Percentiles rank a stretch among this genome's conserved stretches.
Conservation (phyloP, 2,113 vertebrate genomes). For the Theropithecus gelada region DNA sequence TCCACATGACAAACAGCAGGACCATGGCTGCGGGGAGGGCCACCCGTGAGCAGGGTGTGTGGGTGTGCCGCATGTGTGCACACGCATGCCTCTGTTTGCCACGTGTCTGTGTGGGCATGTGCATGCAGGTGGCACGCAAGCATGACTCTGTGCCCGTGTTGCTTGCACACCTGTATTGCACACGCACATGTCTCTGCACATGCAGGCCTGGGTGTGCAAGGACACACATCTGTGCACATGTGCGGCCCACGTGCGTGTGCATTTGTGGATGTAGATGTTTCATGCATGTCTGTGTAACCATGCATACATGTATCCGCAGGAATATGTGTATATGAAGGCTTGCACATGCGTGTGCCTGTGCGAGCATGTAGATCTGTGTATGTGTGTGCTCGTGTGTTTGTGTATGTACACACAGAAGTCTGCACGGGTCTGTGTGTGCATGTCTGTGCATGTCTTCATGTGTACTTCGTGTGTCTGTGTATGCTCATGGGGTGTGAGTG, state of each 20-base stretch:
- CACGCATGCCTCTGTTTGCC: not conserved
- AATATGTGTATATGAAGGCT: rapidly evolving
- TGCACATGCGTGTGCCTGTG: not conserved
- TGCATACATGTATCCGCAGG: not conserved
- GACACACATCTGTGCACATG: not conserved
- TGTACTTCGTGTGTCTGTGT: not conserved
- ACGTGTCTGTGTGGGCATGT: too few species aligned
- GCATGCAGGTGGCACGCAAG: not conserved
- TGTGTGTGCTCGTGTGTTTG: not conserved
- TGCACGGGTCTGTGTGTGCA: not conserved
- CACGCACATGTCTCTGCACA: rapidly evolving
- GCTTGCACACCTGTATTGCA: not conserved
- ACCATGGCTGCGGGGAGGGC: constrained; percentile 89
- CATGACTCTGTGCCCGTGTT: rapidly evolving
- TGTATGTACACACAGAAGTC: not conserved
- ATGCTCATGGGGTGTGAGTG: too few species aligned
- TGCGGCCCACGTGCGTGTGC: rapidly evolving
- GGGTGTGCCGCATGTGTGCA: rapidly evolving
- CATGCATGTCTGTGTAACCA: not conserved
- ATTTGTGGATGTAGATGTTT: too few species aligned
- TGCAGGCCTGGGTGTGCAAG: not conserved
- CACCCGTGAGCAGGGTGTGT: not conserved
- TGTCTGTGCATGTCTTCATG: not conserved
- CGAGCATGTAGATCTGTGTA: not conserved
- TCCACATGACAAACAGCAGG: constrained; percentile 95